A percentile compares a stretch with the other conserved stretches of the same genome.
Conservation (phyloP, 2,797 vertebrate genomes). For the Sternarchorhynchus goeldii region DNA sequence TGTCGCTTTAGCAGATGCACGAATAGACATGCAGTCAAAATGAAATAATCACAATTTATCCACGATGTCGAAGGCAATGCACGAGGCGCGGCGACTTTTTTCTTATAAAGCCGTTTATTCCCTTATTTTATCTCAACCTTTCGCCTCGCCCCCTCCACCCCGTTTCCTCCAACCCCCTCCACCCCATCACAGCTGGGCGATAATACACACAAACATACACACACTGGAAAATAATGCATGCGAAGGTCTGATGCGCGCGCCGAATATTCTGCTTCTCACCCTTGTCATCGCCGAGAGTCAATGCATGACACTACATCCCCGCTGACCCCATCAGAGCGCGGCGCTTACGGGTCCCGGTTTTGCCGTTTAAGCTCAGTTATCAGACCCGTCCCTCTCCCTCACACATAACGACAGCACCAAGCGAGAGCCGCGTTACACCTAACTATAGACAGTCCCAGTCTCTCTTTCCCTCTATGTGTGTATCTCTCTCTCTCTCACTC, state of each 20-base stretch:
- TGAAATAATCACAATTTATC: slow-evolving; percentile 28
- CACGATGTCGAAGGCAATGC: slow-evolving; percentile 36
- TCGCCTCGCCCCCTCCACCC: slow-evolving; percentile 60
- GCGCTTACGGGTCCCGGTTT: slow-evolving; percentile 67
- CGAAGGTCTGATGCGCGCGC: slow-evolving; percentile 41
- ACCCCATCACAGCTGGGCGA: slow-evolving; percentile 73
- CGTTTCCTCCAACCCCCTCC: slow-evolving; percentile 59
- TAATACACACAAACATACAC: slow-evolving; percentile 53
- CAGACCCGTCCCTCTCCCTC: slow-evolving; percentile 69
- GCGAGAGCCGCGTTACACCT: slow-evolving; percentile 64
- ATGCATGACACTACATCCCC: slow-evolving; percentile 55
- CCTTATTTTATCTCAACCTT: slow-evolving; percentile 63
- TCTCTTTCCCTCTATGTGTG: slow-evolving; percentile 50
- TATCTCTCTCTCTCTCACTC: slow-evolving; percentile 47
- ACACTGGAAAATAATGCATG: slow-evolving; percentile 49
- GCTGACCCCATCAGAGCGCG: slow-evolving; percentile 68
- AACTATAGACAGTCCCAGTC: slow-evolving; percentile 49
- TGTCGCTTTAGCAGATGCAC: slow-evolving; percentile 26
- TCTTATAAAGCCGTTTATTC: slow-evolving; percentile 52
- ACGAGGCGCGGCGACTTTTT: no score
- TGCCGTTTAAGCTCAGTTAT: slow-evolving; percentile 70
- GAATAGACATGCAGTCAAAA: slow-evolving; percentile 40
- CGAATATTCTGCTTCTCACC: slow-evolving; percentile 67
- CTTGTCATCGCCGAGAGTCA: slow-evolving; percentile 66
- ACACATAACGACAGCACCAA: slow-evolving; percentile 58